Evolutionary conservation across 92 coral and sea anemone species (phyloP).

Genomic region (Zoanthus sansibaricus): DNA sequence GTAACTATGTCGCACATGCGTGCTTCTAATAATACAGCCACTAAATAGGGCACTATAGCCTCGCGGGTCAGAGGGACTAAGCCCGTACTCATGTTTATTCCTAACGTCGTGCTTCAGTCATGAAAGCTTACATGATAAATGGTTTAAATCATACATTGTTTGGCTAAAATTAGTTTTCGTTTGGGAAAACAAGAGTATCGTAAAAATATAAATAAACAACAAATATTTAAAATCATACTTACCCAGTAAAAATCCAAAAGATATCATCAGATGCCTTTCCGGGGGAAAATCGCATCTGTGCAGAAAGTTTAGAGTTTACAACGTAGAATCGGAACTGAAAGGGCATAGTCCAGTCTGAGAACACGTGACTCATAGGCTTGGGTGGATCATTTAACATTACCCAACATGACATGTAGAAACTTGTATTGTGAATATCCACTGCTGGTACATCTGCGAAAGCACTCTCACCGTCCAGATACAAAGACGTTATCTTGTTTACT

Average conservation of each 20-base stretch:
- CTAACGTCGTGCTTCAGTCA: no score
- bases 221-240: not conserved
- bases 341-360: conserved; percentile 55
- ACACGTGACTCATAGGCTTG: conserved; percentile 51
- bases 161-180: no score
- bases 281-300: conserved; percentile 5
- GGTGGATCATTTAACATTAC: conserved; percentile 51
- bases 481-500: conserved; percentile 16
- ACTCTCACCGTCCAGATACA: conserved; percentile 50
- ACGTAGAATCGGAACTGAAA: conserved; percentile 53
- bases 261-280: not conserved
- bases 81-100: no score
- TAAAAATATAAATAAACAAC: no score
- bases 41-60: no score
- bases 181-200: no score
- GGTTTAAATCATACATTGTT: no score
- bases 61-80: no score
- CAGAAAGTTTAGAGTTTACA: not conserved
- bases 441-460: conserved; percentile 62
- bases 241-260: conserved; percentile 18
- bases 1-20: no score
- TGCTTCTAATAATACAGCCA: no score
- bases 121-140: no score
- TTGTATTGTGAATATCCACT: conserved; percentile 56
- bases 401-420: conserved; percentile 55